phyloP scores from a whole-genome alignment of 2,888 invertebrate genomes.

The Nasonovia ribisnigri region DNA sequence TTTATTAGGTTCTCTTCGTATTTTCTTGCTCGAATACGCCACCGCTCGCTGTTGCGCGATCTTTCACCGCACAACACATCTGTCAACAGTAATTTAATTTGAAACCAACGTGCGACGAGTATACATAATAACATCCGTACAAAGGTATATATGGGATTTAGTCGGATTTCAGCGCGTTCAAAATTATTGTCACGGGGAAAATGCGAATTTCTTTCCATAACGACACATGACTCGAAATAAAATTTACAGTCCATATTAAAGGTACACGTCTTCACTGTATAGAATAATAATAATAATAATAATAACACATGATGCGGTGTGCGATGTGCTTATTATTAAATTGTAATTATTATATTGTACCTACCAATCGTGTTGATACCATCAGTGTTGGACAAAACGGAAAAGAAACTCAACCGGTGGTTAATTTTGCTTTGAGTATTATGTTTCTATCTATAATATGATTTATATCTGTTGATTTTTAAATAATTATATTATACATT shows the following conservation, averaged over 20 bases:
- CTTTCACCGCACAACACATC: not conserved
- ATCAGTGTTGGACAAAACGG: not conserved
- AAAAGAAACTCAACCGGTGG: not conserved
- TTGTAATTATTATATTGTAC: not conserved
- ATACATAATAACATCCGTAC: not conserved
- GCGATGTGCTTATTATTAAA: not conserved
- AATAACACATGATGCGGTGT: not conserved
- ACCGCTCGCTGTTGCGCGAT: not conserved
- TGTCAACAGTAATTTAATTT: slow-evolving; percentile 28
- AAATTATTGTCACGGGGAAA: not conserved
- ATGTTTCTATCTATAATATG: too few relatives aligned
- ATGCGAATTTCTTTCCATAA: not conserved
- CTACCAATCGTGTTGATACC: not conserved
- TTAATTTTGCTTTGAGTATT: too few relatives aligned
- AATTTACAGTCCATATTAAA: not conserved
- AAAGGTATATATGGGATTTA: not conserved
- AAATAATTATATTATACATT: too few relatives aligned
- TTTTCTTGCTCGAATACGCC: not conserved
- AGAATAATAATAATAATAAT: not conserved
- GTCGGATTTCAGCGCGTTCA: not conserved
- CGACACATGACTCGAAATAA: not conserved
- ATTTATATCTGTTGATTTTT: too few relatives aligned
- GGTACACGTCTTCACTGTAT: not conserved
- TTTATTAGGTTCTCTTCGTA: not conserved
- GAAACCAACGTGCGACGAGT: slow-evolving; percentile 4